phyloP scores from a whole-genome alignment of 1,140 invertebrate species.

The Coboldia fuscipes region DNA sequence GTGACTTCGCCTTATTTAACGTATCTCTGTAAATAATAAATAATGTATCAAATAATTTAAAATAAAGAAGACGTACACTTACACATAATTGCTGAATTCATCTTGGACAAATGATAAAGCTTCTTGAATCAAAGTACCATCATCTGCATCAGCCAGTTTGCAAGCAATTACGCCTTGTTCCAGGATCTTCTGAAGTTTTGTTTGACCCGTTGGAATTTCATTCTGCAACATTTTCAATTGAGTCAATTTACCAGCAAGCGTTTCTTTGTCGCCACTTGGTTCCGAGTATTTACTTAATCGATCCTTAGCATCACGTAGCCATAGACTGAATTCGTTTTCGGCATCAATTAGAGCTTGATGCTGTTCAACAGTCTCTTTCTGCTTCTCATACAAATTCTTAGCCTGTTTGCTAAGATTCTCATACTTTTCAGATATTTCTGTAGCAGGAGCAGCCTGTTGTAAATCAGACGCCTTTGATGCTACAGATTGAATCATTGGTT shows the following conservation, averaged over 20 bases:
- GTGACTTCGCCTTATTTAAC: constrained; percentile 53
- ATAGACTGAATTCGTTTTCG: constrained; percentile 76
- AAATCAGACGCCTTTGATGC: constrained; percentile 77
- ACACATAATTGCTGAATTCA: constrained; percentile 64
- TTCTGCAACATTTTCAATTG: constrained; percentile 65
- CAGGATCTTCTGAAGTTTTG: constrained; percentile 59
- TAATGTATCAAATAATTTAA: background rate
- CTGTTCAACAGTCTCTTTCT: constrained; percentile 73
- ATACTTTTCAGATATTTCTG: constrained; percentile 77
- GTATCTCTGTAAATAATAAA: constrained; percentile 30
- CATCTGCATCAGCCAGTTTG: constrained; percentile 58
- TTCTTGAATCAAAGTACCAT: constrained; percentile 77
- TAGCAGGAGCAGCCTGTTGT: constrained; percentile 62
- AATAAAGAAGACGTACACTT: constrained; percentile 20
- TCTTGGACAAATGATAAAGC: constrained; percentile 75
- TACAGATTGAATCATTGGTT: constrained; percentile 87
- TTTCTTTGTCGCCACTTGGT: constrained; percentile 83
- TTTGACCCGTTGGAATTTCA: constrained; percentile 58
- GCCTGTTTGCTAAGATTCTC: constrained; percentile 75
- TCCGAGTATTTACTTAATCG: constrained; percentile 81
- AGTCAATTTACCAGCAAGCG: constrained; percentile 58
- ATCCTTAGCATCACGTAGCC: constrained; percentile 77
- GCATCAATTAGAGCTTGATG: constrained; percentile 79
- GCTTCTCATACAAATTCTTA: constrained; percentile 72
- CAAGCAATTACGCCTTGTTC: constrained; percentile 65